Conservation (phyloP, 2,888 invertebrate genomes). For the Agrypnus murinus region DNA sequence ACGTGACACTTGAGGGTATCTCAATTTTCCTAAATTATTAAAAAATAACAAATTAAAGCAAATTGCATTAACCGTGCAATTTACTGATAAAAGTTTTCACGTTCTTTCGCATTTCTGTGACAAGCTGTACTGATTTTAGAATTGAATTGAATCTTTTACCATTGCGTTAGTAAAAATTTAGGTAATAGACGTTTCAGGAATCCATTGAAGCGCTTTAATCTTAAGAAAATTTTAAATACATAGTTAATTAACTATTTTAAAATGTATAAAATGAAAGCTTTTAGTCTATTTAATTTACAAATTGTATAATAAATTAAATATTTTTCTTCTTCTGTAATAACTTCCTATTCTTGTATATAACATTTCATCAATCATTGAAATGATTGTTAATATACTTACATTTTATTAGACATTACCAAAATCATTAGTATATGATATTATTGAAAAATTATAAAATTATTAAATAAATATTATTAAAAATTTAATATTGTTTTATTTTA, state of each 20-base stretch:
- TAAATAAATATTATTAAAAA: slow-evolving; percentile 33
- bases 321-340: slow-evolving; percentile 11
- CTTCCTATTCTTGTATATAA: slow-evolving; percentile 46
- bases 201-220: slow-evolving; percentile 29
- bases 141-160: not conserved
- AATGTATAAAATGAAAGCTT: not conserved
- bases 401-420: slow-evolving; percentile 46
- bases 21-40: too few species aligned
- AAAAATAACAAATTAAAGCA: too few species aligned
- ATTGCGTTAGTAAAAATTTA: not conserved
- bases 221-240: slow-evolving; percentile 5
- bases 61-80: too few species aligned
- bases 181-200: slow-evolving; percentile 8
- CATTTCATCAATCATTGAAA: slow-evolving; percentile 43
- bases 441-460: slow-evolving; percentile 45
- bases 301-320: slow-evolving; percentile 14
- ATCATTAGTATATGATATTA: slow-evolving; percentile 42
- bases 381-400: slow-evolving; percentile 48
- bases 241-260: not conserved
- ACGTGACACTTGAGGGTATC: too few species aligned
- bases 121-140: not conserved
- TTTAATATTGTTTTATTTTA: too few species aligned
- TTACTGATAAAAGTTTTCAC: too few species aligned
- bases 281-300: slow-evolving; percentile 2
- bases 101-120: not conserved